A percentile compares a stretch with the other conserved stretches of the same genome.
These are phyloP conservation scores for Chloebia gouldiae DNA, from an alignment of 2,113 vertebrate species.

Conservation along the genomic window DNA sequence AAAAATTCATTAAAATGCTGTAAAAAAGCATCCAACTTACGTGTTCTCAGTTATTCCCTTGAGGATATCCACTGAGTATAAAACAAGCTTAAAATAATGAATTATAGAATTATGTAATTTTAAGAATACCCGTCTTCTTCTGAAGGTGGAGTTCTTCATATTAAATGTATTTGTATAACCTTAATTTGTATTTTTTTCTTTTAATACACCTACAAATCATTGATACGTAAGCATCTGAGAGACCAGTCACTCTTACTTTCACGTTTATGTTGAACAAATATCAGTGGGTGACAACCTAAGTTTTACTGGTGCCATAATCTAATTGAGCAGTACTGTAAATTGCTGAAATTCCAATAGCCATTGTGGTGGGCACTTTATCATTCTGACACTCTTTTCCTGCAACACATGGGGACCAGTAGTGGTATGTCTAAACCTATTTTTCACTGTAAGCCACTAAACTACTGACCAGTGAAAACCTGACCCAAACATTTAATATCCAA, in stretches of 20 bases:
- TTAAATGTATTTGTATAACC: neutral
- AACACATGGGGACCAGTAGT: neutral
- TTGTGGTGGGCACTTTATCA: neutral
- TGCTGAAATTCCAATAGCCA: neutral
- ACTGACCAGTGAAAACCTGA: neutral
- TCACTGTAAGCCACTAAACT: neutral
- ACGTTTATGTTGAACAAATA: neutral
- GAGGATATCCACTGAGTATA: neutral
- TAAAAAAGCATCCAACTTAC: rapidly evolving
- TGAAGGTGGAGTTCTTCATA: neutral
- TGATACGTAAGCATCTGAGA: neutral
- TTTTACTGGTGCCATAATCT: neutral
- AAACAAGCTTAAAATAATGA: neutral
- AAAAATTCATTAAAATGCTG: neutral
- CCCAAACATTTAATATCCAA: neutral
- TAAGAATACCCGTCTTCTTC: neutral
- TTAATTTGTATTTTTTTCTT: neutral
- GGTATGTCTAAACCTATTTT: neutral
- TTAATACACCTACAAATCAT: neutral
- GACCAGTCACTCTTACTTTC: neutral
- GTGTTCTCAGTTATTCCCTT: neutral
- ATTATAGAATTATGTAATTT: neutral
- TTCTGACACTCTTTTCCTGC: neutral
- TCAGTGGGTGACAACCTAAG: neutral
- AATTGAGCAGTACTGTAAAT: neutral